A percentile compares a stretch with the other conserved stretches of the same genome.
phyloP scores from a whole-genome alignment of 2,113 vertebrate genomes.

The Falcunculus frontatus region DNA sequence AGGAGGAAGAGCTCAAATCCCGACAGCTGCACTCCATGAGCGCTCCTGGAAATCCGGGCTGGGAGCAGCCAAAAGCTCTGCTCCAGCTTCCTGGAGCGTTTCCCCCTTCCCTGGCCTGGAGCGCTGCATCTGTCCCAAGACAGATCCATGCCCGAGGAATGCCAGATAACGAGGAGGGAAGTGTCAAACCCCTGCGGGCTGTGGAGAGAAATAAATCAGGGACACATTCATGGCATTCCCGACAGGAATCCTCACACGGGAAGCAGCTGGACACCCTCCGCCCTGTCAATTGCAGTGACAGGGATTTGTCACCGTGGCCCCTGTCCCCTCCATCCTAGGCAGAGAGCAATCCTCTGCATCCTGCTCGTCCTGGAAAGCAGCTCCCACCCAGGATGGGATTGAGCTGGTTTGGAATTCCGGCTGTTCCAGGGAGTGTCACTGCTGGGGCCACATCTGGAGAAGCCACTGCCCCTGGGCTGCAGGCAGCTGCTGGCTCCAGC shows the following conservation, averaged over 20 bases:
- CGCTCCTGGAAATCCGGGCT: background rate
- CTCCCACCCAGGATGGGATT: accelerated
- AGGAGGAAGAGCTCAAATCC: background rate
- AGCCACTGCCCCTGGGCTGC: background rate
- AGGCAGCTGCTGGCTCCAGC: background rate
- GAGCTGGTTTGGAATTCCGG: background rate
- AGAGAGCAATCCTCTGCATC: accelerated
- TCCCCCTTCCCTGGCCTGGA: background rate
- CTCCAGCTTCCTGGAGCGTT: background rate
- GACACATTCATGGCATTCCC: background rate
- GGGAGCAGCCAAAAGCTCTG: background rate
- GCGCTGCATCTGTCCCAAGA: background rate
- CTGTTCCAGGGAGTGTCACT: accelerated
- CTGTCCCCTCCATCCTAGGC: background rate
- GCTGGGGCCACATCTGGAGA: background rate
- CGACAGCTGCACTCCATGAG: background rate
- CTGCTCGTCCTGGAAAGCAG: background rate
- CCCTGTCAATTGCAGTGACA: accelerated
- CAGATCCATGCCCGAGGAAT: background rate
- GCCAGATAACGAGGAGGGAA: slow-evolving; percentile 26
- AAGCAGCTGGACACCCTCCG: background rate
- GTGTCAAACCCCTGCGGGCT: background rate
- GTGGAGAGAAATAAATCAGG: background rate
- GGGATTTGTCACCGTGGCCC: background rate
- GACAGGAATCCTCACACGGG: background rate